Evolutionary conservation across 2,797 vertebrate species (phyloP), one percentile per base, ranked within the genome.

Genomic region (Acanthopagrus latus): DNA sequence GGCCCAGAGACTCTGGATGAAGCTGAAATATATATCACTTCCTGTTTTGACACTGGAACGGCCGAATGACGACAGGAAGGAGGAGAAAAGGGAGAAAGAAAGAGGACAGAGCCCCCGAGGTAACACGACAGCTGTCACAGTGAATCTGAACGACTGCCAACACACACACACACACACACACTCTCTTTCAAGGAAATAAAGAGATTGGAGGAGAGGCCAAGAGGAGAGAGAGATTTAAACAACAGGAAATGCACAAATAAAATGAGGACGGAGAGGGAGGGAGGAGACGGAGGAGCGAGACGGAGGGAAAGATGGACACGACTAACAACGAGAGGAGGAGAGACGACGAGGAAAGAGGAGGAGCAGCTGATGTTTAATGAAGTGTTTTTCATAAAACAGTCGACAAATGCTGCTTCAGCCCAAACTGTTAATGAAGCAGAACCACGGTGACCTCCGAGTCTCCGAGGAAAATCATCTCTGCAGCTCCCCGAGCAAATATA

Each of bases 111-210:
- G 70, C 80, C 84, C 85, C 85, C 76, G 83, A 89, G 78, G 83
- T 77, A 81, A 91, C 82, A 71, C 62, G 82, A 88, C 87, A 91
- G 86, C 90, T 93, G 90, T 92, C 90, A 91, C 78, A 80, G 27
- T 72, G 72, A 72, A 90, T 88, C 76, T 77, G 70, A 83, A 51
- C 51, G 23, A 55, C 69, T 54, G 62, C 55, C 65, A 66, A 60
- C 82, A 68, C 71, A 79, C 43, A 76, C 66, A 62, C 57, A 27
- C 27, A 27, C 27, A 27, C 27, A 27, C 27, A 27, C 27, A 27
- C 25, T 25, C 25, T 25, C 25, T 25, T 3, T 25, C 52, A 38
- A 81, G 76, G 65, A 79, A 83, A 85, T 63, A 14, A 48, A 71
- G 13, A 70, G 46, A 63, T 1, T 54, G 38, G 33, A 60, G 47